Percentiles rank a stretch among this genome's conserved stretches.
These are phyloP conservation scores for Gallinago paraguaiae DNA, from an alignment of 2,113 vertebrate genomes.

Conservation along the genomic window DNA sequence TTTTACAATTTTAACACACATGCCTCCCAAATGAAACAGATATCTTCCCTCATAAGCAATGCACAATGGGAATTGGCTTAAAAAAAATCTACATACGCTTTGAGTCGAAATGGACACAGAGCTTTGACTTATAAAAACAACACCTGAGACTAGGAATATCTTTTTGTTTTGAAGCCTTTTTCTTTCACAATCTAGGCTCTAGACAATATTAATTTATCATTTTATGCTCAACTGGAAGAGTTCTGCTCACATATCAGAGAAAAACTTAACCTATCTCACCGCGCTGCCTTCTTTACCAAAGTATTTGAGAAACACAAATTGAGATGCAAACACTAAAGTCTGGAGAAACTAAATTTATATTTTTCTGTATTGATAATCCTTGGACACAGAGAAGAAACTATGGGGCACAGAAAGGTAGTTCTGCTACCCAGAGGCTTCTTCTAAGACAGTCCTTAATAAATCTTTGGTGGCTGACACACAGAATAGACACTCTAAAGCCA, in stretches of 20 bases:
- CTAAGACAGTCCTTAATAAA: neutral
- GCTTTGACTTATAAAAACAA: neutral
- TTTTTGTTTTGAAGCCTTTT: neutral
- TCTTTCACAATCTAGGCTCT: neutral
- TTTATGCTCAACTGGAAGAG: neutral
- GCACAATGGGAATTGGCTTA: neutral
- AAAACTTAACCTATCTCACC: neutral
- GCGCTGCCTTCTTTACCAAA: neutral
- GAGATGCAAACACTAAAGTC: neutral
- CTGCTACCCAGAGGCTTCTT: neutral
- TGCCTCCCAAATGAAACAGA: neutral
- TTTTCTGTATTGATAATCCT: neutral
- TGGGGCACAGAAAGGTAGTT: neutral
- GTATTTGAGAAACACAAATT: neutral
- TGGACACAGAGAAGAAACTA: neutral
- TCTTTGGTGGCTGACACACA: neutral
- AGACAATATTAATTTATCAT: neutral
- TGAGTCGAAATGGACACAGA: neutral
- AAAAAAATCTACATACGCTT: neutral
- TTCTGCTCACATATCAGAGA: neutral
- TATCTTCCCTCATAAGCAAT: neutral
- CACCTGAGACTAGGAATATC: neutral
- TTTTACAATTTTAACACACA: neutral
- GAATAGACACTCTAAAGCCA: neutral
- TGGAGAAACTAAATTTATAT: neutral